Conservation (phyloP, 1,140 invertebrate genomes). For the Eueides isabella region DNA sequence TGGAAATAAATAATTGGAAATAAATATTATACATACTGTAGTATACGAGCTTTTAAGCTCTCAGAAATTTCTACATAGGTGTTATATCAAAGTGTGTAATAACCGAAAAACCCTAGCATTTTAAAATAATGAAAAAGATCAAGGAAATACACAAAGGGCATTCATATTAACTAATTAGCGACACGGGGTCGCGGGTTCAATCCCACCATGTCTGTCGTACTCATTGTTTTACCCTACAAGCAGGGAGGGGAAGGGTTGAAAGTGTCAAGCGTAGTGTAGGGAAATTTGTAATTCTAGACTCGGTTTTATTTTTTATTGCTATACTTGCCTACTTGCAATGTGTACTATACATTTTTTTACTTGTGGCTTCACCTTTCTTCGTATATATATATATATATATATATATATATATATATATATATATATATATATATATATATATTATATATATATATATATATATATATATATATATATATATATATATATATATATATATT, state of each 20-base stretch:
- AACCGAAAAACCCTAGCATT: constrained; percentile 14
- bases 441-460: no score
- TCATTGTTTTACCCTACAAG: constrained; percentile 33
- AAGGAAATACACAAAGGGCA: constrained; percentile 38
- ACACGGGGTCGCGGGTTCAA: constrained; percentile 36
- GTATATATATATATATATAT: no score
- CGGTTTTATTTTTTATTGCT: neutral
- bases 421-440: no score
- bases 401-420: no score
- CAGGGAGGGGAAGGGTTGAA: constrained; percentile 18
- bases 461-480: no score
- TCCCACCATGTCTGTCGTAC: constrained; percentile 26
- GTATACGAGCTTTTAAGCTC: neutral
- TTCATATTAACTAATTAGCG: constrained; percentile 43
- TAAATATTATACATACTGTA: no score
- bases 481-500: no score
- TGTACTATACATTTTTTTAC: no score
- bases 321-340: neutral
- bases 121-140: constrained; percentile 35
- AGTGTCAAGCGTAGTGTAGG: constrained; percentile 12
- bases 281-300: constrained; percentile 2
- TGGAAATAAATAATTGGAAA: no score
- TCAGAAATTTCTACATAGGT: neutral
- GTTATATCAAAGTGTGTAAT: constrained; percentile 12
- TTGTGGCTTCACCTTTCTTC: no score